phyloP scores from a whole-genome alignment of 2,797 vertebrate species.

The Amniataba percoides region DNA sequence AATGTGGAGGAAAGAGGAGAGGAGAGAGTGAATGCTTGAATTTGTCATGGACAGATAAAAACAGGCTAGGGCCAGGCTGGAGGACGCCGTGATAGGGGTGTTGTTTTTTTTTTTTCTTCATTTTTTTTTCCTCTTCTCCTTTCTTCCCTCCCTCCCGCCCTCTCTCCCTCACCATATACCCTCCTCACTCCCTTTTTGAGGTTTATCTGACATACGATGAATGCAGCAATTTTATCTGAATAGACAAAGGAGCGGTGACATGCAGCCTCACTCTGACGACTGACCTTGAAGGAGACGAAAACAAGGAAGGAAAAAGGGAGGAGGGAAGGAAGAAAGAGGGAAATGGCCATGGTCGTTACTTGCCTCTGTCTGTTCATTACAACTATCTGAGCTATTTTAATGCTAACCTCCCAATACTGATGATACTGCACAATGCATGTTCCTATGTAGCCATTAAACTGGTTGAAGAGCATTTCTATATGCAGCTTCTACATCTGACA shows the following conservation, averaged over 20 bases:
- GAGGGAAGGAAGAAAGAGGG: conserved; percentile 57
- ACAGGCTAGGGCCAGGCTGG: conserved; percentile 77
- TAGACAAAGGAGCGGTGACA: conserved; percentile 86
- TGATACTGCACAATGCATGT: neutral
- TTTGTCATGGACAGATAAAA: conserved; percentile 89
- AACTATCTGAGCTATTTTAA: conserved; percentile 44
- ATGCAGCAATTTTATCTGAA: conserved; percentile 88
- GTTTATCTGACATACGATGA: conserved; percentile 88
- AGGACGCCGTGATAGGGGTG: conserved; percentile 78
- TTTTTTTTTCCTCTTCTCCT: conserved; percentile 51
- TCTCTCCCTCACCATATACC: conserved; percentile 50
- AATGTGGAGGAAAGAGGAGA: conserved; percentile 81
- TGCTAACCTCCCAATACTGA: conserved; percentile 12
- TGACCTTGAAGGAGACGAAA: conserved; percentile 86
- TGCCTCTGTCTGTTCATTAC: conserved; percentile 51
- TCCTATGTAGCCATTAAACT: conserved; percentile 15
- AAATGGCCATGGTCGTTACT: conserved; percentile 50
- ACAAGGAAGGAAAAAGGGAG: conserved; percentile 56
- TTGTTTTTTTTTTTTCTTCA: conserved; percentile 46
- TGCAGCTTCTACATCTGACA: neutral
- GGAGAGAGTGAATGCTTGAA: conserved; percentile 83
- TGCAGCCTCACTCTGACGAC: conserved; percentile 79
- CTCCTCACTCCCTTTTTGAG: conserved; percentile 76
- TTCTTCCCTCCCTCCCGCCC: conserved; percentile 60
- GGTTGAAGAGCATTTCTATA: neutral